A percentile compares a stretch with the other conserved stretches of the same genome.
phyloP scores from a whole-genome alignment of 1,140 invertebrate genomes.

The Hyposmocoma kahamanoa region DNA sequence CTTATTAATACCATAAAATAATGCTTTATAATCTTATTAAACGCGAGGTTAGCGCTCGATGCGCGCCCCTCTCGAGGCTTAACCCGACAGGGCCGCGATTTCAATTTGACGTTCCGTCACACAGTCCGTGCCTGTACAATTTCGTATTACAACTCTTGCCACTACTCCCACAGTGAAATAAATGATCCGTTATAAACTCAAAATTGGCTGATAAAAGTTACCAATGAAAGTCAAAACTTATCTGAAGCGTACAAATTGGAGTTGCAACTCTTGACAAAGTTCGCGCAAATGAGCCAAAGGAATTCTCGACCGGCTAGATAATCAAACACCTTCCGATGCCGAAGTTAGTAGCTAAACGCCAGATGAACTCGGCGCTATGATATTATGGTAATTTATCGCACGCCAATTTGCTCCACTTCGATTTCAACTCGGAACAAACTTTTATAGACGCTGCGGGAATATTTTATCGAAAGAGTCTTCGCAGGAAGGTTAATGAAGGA shows the following conservation, averaged over 20 bases:
- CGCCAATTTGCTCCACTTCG: constrained; percentile 38
- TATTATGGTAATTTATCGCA: constrained; percentile 51
- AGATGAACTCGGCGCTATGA: constrained; percentile 44
- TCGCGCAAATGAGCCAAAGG: constrained; percentile 41
- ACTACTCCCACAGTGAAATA: too few relatives aligned
- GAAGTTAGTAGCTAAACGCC: constrained; percentile 43
- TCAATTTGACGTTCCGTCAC: constrained; percentile 42
- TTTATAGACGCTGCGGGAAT: constrained; percentile 23
- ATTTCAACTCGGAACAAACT: constrained; percentile 34
- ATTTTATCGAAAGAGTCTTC: constrained; percentile 30
- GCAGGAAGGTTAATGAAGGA: constrained; percentile 21
- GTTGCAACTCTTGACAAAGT: constrained; percentile 24
- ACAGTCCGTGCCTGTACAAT: too few relatives aligned
- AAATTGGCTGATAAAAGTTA: not conserved
- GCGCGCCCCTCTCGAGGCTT: constrained; percentile 51
- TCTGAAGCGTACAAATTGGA: constrained; percentile 24
- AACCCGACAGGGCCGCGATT: constrained; percentile 71
- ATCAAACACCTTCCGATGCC: constrained; percentile 36
- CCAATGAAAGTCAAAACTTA: not conserved
- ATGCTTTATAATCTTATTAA: constrained; percentile 81
- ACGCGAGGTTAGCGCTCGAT: constrained; percentile 75
- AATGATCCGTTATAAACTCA: not conserved
- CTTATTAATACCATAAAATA: constrained; percentile 79
- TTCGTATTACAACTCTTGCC: too few relatives aligned
- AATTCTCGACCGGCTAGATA: constrained; percentile 30